Conservation (phyloP, 2,797 vertebrate genomes). For the Tragelaphus oryx region DNA sequence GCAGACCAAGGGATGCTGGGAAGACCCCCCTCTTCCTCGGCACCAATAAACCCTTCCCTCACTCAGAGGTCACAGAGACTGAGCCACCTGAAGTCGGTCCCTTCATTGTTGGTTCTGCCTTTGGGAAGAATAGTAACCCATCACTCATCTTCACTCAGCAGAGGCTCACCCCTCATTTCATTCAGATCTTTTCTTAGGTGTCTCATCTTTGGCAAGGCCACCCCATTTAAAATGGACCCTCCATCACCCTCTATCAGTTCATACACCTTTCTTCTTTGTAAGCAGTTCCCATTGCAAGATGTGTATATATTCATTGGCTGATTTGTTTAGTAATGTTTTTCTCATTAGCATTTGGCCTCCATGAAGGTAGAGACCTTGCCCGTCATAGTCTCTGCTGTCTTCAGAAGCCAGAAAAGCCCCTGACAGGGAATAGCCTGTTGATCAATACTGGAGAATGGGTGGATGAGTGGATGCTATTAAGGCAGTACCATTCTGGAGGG, state of each 20-base stretch:
- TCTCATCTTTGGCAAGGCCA: not conserved
- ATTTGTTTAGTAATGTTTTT: not conserved
- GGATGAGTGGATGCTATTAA: not conserved
- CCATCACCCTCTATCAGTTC: not conserved
- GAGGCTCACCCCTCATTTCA: fast-evolving
- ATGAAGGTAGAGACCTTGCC: not conserved
- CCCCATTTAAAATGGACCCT: not conserved
- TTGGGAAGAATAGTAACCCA: not conserved
- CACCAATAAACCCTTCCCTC: not conserved
- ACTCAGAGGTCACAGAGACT: fast-evolving
- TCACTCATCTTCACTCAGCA: not conserved
- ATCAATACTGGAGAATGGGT: not conserved
- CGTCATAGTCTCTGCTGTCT: not conserved
- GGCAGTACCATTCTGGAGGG: not conserved
- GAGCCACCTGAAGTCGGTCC: not conserved
- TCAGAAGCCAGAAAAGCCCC: not conserved
- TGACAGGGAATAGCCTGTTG: not conserved
- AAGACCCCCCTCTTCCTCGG: not conserved
- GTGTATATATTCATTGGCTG: not conserved
- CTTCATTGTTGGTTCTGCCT: no score
- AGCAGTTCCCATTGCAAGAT: not conserved
- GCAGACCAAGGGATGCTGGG: not conserved
- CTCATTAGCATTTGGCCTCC: not conserved
- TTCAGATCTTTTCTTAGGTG: not conserved
- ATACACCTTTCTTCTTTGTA: not conserved